Percentiles rank a stretch among this genome's conserved stretches.
Conservation (phyloP, 53 echinoderm and acorn worm genomes). For the Temnopleurus reevesii region DNA sequence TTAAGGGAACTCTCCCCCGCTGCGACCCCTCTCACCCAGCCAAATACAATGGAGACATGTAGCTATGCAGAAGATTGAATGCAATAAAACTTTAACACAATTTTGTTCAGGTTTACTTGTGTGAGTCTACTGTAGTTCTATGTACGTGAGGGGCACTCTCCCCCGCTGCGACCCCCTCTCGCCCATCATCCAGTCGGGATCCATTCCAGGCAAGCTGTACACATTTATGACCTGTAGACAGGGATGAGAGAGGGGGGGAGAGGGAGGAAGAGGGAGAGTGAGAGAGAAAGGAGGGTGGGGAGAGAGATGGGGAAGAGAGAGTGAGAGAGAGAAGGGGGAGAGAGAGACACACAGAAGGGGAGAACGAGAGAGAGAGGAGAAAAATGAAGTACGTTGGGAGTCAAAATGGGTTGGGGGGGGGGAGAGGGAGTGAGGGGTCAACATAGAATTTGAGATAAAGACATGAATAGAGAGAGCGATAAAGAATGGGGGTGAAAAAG, state of each 20-base stretch:
- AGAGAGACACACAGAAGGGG: not conserved
- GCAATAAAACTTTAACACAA: too few species aligned
- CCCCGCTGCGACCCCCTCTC: slow-evolving; percentile 72
- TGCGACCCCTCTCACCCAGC: slow-evolving; percentile 72
- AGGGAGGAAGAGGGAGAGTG: not conserved
- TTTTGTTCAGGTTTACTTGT: not conserved
- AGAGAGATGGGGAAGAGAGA: not conserved
- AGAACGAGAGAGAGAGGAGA: not conserved
- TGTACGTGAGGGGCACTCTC: slow-evolving; percentile 90
- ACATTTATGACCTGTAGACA: slow-evolving; percentile 85
- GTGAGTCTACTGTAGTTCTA: slow-evolving; percentile 67
- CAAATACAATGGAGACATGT: too few species aligned
- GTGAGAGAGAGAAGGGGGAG: not conserved
- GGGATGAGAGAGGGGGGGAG: not conserved
- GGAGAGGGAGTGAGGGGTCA: not conserved
- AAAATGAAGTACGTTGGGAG: too few species aligned
- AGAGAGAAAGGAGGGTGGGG: not conserved
- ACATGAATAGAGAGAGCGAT: not conserved
- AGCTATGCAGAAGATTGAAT: too few species aligned
- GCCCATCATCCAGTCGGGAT: slow-evolving; percentile 85
- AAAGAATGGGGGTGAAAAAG: not conserved
- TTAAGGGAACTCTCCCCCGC: slow-evolving; percentile 77
- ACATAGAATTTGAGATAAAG: too few species aligned
- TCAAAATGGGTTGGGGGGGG: not conserved
- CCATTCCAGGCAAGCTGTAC: slow-evolving; percentile 86